Evolutionary conservation across 2,888 invertebrate genomes (phyloP).

Genomic region (Drosophila eohydei): DNA sequence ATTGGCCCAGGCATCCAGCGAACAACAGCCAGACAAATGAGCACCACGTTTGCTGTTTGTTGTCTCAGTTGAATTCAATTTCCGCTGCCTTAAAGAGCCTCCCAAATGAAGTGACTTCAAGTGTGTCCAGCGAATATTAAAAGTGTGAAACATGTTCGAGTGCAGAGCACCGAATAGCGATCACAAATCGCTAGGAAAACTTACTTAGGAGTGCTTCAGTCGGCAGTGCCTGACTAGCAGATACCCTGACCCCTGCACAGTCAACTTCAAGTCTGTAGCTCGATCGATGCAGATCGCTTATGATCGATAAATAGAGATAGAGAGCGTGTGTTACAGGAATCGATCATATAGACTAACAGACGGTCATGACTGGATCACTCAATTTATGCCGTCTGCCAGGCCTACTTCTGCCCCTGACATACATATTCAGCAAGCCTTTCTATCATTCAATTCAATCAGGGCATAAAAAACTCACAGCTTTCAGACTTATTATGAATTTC

Average conservation of each 20-base stretch:
- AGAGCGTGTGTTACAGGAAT: too few relatives aligned
- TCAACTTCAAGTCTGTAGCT: too few relatives aligned
- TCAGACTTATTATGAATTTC: background rate
- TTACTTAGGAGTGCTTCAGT: background rate
- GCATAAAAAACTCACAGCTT: too few relatives aligned
- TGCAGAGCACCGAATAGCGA: background rate
- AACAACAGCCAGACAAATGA: constrained; percentile 21
- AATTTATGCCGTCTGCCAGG: background rate
- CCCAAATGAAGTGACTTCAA: background rate
- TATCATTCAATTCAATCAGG: too few relatives aligned
- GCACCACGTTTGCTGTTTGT: constrained; percentile 4
- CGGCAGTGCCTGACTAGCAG: background rate
- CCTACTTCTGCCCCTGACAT: background rate
- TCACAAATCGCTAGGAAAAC: background rate
- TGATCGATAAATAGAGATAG: background rate
- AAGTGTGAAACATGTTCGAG: background rate
- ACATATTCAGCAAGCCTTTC: background rate
- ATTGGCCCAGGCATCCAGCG: constrained; percentile 19
- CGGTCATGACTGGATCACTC: background rate
- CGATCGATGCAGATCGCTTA: too few relatives aligned
- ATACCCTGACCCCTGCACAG: background rate
- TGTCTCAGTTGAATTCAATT: background rate
- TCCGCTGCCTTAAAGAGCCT: constrained; percentile 5
- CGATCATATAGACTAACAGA: too few relatives aligned
- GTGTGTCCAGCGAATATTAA: background rate